Evolutionary conservation across 2,888 invertebrate genomes (phyloP), one percentile per base, ranked within the genome.

Genomic region (Steinernema scapterisci): DNA sequence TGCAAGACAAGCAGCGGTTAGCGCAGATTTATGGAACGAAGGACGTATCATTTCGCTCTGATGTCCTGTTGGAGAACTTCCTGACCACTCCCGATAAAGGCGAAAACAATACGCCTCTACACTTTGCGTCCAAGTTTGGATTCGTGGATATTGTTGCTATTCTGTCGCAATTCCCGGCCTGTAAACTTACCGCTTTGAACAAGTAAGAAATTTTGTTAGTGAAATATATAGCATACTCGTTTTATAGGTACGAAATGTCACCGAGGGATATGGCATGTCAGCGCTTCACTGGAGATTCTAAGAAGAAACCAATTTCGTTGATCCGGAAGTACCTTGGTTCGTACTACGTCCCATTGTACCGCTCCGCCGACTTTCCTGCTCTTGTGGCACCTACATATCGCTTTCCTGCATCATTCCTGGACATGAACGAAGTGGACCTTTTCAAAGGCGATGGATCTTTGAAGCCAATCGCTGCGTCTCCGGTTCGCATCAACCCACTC

Each of bases 71-170:
- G 5, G 74, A 74, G 23, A 56, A 71, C 43, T 74, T 74, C 38
- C n/a, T 74, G 16, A 74, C 56, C 38, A 74, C 48, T 6, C 74
- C 74, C 6, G 74, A 74, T 38, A 74, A 70, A 31, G 46, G 23
- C 7, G 27, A 70, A 70, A 74, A 71, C 25, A 52, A 38, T 44
- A 44, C 74, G 43, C 74, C 74, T 13, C 43, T 56, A 19, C 43
- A 70, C 23, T 25, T 48, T n/a, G 74, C 74, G 13, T 63, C 74
- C 1, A 45, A 51, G 1, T 51, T 48, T 43, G 74, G 74, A 45
- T 31, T 31, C 13, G 43, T 6, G 7, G 51, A 74, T 7, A 16
- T 74, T 0, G 74, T 56, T 7, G 71, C 71, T 16, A 25, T 70
- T 1, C 25, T 74, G 25, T 23, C 74, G 16, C 43, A 43, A 5